Percentiles rank a stretch among this genome's conserved stretches.
phyloP scores from a whole-genome alignment of 2,113 vertebrate species.

The Helogale parvula region DNA sequence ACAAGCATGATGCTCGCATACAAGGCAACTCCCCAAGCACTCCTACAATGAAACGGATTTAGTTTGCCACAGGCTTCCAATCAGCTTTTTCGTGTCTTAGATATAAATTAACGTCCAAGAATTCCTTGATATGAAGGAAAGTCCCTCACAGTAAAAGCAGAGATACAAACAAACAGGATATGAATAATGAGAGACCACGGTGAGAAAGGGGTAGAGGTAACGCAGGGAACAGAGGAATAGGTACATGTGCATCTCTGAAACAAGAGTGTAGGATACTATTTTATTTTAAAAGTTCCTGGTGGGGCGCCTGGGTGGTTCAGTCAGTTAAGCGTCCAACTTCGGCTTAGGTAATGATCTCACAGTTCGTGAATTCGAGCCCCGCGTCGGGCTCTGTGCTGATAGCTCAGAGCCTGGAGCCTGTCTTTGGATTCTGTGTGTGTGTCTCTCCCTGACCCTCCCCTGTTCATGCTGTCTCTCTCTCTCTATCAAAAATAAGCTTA shows the following conservation, averaged over 20 bases:
- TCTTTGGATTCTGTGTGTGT: too few relatives aligned
- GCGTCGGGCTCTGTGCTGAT: too few relatives aligned
- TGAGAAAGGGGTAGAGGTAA: too few relatives aligned
- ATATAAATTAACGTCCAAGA: background rate
- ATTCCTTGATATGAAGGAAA: background rate
- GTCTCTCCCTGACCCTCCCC: too few relatives aligned
- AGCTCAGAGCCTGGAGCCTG: too few relatives aligned
- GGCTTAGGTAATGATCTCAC: too few relatives aligned
- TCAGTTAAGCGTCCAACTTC: too few relatives aligned
- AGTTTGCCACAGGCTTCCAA: background rate
- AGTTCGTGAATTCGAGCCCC: too few relatives aligned
- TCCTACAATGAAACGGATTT: background rate
- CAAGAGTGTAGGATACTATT: background rate
- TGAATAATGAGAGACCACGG: background rate
- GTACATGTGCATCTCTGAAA: background rate
- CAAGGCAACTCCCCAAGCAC: background rate
- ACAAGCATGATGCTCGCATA: background rate
- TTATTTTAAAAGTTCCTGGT: background rate
- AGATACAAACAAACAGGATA: background rate
- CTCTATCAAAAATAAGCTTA: too few relatives aligned
- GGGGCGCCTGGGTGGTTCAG: too few relatives aligned
- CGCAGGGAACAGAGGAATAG: background rate
- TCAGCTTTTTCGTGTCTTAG: background rate
- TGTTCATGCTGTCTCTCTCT: too few relatives aligned
- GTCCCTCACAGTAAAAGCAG: background rate